Conservation (phyloP, 2,888 invertebrate genomes). For the Vanessa cardui region DNA sequence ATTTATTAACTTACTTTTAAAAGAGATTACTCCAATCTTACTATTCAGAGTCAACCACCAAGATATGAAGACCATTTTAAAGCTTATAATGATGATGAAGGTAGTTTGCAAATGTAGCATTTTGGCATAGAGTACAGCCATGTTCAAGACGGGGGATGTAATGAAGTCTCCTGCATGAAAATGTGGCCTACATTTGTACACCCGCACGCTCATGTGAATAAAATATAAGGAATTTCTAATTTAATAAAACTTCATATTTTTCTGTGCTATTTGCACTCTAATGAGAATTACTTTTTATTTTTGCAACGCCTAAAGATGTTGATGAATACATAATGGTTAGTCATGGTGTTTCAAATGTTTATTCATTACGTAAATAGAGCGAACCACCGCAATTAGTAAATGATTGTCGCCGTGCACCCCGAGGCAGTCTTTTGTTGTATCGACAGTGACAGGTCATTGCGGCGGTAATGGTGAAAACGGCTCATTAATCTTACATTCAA, state of each 20-base stretch:
- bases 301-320: not conserved
- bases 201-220: not conserved
- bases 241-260: slow-evolving; percentile 8
- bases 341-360: slow-evolving; percentile 18
- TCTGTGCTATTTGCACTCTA: slow-evolving; percentile 1
- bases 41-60: too few relatives aligned
- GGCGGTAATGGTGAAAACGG: slow-evolving; percentile 56
- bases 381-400: slow-evolving; percentile 51
- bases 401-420: slow-evolving; percentile 49
- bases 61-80: too few relatives aligned
- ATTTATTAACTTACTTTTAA: too few relatives aligned
- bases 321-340: not conserved
- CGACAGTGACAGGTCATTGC: slow-evolving; percentile 62
- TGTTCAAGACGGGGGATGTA: too few relatives aligned
- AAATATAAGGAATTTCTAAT: slow-evolving; percentile 10
- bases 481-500: slow-evolving; percentile 78
- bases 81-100: too few relatives aligned
- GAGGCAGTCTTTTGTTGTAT: slow-evolving; percentile 59
- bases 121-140: too few relatives aligned
- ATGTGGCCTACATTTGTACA: not conserved
- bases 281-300: not conserved
- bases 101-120: too few relatives aligned
- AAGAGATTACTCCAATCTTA: too few relatives aligned
- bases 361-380: slow-evolving; percentile 28
- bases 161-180: not conserved